Conservation (phyloP, 1,140 invertebrate genomes). For the Papilio polytes region DNA sequence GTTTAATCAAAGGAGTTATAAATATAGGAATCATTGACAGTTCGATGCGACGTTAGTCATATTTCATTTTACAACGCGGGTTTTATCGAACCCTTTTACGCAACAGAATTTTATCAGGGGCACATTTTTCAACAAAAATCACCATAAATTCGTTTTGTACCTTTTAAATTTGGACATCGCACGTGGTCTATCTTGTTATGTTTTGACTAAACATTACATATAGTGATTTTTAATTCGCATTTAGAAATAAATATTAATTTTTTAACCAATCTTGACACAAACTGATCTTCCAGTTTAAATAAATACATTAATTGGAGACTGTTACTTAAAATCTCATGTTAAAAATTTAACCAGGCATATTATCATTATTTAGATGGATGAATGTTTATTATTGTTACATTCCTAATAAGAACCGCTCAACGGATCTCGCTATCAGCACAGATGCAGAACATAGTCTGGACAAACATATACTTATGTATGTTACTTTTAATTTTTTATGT, state of each 20-base stretch:
- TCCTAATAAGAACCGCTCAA: too few species aligned
- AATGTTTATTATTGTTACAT: too few species aligned
- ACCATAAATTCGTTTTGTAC: conserved; percentile 22
- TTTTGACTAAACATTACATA: not conserved
- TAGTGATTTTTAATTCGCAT: not conserved
- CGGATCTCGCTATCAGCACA: not conserved
- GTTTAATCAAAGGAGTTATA: not conserved
- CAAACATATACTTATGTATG: too few species aligned
- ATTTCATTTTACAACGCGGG: not conserved
- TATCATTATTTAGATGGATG: too few species aligned
- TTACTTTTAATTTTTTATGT: too few species aligned
- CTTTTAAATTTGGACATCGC: not conserved
- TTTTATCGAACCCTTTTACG: conserved; percentile 5
- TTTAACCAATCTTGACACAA: not conserved
- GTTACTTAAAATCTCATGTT: too few species aligned
- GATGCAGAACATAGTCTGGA: too few species aligned
- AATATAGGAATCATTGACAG: not conserved
- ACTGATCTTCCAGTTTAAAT: too few species aligned
- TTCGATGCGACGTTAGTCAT: not conserved
- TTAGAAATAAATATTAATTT: not conserved
- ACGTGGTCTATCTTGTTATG: conserved; percentile 11
- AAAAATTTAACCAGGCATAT: too few species aligned
- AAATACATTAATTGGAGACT: too few species aligned
- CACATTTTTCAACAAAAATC: conserved; percentile 22
- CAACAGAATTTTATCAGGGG: not conserved